Conservation (phyloP, 2,113 vertebrate genomes). For the Lathamus discolor region DNA sequence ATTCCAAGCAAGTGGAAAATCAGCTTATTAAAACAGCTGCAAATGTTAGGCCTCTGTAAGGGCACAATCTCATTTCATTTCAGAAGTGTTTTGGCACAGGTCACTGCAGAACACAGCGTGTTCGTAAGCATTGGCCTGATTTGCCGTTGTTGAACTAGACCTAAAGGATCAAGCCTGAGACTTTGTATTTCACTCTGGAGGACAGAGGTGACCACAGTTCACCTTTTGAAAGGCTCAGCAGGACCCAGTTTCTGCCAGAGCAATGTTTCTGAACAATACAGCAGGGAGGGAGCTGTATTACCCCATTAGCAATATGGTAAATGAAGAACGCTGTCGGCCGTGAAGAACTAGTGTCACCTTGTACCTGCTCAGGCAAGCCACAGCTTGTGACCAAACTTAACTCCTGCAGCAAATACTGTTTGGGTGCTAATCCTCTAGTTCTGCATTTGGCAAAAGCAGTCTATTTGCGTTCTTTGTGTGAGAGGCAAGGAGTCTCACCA, state of each 20-base stretch:
- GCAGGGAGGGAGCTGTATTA: not conserved
- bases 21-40: not conserved
- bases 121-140: rapidly evolving
- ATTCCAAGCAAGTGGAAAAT: not conserved
- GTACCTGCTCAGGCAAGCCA: not conserved
- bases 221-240: not conserved
- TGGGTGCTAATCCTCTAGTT: not conserved
- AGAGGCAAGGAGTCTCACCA: not conserved
- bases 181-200: not conserved
- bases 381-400: not conserved
- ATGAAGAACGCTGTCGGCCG: not conserved
- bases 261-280: not conserved
- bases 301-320: not conserved
- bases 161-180: not conserved
- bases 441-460: not conserved
- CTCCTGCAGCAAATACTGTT: not conserved
- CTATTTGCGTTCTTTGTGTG: not conserved
- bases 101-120: rapidly evolving
- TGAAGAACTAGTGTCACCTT: not conserved
- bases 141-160: not conserved
- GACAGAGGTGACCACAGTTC: not conserved
- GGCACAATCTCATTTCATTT: not conserved
- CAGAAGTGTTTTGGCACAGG: not conserved
- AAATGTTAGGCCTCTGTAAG: not conserved
- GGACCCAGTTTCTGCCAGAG: not conserved